Base-by-base conservation (phyloP, 1,140 invertebrate genomes). In the Anthonomus grandis region DNA sequence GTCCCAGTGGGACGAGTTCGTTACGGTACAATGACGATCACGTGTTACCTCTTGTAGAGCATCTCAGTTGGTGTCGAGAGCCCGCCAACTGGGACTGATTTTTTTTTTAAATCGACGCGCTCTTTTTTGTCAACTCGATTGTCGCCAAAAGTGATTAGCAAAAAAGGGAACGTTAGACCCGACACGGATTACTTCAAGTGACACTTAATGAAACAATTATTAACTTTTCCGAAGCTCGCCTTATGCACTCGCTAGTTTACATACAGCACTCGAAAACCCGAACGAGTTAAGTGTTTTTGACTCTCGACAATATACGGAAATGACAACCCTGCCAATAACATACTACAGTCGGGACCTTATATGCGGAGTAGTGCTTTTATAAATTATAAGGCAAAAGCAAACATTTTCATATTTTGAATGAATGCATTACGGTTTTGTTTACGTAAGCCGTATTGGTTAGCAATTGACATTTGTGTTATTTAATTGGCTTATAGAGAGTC, bases 111-210 rank as follows among this genome's bases (percentile, higher is more conserved):
- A 41, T 38, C 38, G 38, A 39, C 19, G 34, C 25, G 10, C 41
- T 18, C 48, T 61, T 57, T 39, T 51, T 34, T 34, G 13, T 31
- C 34, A 19, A 54, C 59, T 57, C 38, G 60, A 65, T 39, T 63
- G 63, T 65, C 63, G 57, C 56, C 58, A 51, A 65, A 59, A 36
- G 50, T 57, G 47, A 65, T 65, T 65, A 64, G 60, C 44, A 18
- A 22, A 39, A 46, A 44, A 48, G 41, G 23, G 42, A 39, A 57
- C 46, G 45, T 54, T 57, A 34, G 44, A 62, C 47, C 12, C 46
- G 59, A 50, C 60, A 62, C 62, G 62, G 50, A 60, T 59, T 41
- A 53, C 44, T 57, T 65, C 63, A 53, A 65, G 63, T 60, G 63
- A 60, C 60, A 63, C 63, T 63, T 51, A 57, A 60, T 45, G 31